A percentile compares a stretch with the other conserved stretches of the same genome.
Evolutionary conservation across 2,797 vertebrate genomes (phyloP).

Genomic region (Chaetophractus vellerosus): DNA sequence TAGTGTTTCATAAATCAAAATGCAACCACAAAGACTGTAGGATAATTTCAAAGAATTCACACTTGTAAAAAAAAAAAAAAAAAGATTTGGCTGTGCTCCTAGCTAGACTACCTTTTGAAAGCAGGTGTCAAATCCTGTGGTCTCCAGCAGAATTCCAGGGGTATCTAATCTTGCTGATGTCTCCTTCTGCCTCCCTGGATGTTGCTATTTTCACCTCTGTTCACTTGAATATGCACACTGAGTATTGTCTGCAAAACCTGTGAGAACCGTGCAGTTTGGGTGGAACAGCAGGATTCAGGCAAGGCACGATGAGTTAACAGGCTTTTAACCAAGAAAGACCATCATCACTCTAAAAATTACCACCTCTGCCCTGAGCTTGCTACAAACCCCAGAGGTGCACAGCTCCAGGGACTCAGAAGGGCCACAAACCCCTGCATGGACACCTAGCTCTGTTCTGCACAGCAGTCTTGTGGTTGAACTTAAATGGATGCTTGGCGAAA

Average conservation of each 20-base stretch:
- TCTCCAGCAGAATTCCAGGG: background rate
- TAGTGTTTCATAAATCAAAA: slow-evolving; percentile 16
- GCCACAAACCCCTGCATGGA: accelerated
- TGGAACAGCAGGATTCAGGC: background rate
- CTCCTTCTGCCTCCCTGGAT: background rate
- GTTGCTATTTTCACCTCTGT: background rate
- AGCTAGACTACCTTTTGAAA: background rate
- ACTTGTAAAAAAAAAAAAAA: background rate
- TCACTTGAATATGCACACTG: background rate
- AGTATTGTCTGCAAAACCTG: background rate
- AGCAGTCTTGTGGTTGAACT: background rate
- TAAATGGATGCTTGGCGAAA: background rate
- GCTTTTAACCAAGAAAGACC: background rate
- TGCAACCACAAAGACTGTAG: background rate
- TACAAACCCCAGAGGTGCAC: background rate
- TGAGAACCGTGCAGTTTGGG: background rate
- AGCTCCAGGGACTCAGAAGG: background rate
- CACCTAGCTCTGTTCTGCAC: background rate
- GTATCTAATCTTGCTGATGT: background rate
- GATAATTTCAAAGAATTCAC: slow-evolving; percentile 16
- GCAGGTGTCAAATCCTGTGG: background rate
- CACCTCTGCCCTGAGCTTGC: background rate
- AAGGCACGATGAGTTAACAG: background rate
- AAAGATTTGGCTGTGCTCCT: background rate
- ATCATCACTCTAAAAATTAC: background rate